Evolutionary conservation across 2,113 vertebrate species (phyloP), one percentile per base, ranked within the genome.

Genomic region (Ramphastos sulfuratus): DNA sequence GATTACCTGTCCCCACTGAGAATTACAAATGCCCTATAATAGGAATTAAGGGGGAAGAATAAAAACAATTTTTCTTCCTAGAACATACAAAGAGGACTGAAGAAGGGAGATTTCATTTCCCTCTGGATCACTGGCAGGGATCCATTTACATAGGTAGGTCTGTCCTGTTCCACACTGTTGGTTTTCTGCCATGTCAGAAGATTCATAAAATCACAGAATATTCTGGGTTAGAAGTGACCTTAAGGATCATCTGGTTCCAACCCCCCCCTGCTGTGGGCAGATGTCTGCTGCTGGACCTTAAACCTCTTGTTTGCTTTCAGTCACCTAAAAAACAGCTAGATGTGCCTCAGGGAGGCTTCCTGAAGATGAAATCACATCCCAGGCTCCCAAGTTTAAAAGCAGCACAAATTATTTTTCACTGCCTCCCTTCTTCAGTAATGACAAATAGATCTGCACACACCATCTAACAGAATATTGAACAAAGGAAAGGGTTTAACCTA

Each of bases 401-500:
- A 71, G 31, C 39, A 35, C 44, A 16, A 2, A 0, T 13, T 31
- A 6, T 12, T 80, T n/a, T 76, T 72, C 39, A 39, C 70, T 76
- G 30, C 27, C 28, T 55, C 21, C 25, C 15, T 46, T 63, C 69
- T 72, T 67, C 70, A 67, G 9, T 8, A 81, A 30, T 2, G 5
- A 39, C 7, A 50, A 54, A 7, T 6, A 15, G 6, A 15, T 46
- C 84, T 72, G 59, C 31, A 28, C 17, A 52, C 15, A 30, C 55
- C 39, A 63, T 18, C 63, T 76, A 11, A 11, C 55, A 85, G 31
- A 78, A 78, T 5, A 39, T 0, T 23, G 7, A 37, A 37, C 14
- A 48, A 65, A 76, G 59, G 14, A 65, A 54, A 67, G 48, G 30
- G 11, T 25, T 61, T 16, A 72, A 97, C 98, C 97, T 90, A 99